Percentiles rank a stretch among this genome's conserved stretches.
These are phyloP conservation scores for Istiophorus platypterus DNA, from an alignment of 2,113 vertebrate species.

Conservation along the genomic window DNA sequence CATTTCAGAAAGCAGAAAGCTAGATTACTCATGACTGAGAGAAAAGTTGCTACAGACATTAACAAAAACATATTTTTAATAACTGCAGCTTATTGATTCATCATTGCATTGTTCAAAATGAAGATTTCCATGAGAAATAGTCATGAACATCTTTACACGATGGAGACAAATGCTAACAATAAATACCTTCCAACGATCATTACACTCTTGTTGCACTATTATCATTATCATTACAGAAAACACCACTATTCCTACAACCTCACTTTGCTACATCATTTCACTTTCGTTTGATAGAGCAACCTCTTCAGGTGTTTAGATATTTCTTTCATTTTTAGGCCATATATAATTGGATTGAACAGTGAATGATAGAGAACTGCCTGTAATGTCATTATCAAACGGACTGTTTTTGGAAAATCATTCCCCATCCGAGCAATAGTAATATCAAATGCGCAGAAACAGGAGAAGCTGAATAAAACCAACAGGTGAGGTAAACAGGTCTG, in stretches of 20 bases:
- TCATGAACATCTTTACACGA: not conserved
- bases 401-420: slow-evolving; percentile 17
- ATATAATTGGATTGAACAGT: slow-evolving; percentile 35
- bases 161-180: no score
- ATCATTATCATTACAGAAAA: not conserved
- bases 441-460: slow-evolving; percentile 11
- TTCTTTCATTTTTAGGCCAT: slow-evolving; percentile 37
- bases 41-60: no score
- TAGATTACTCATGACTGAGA: no score
- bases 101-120: no score
- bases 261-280: not conserved
- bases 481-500: slow-evolving; percentile 49
- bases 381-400: slow-evolving; percentile 17
- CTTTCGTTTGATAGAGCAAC: not conserved
- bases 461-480: slow-evolving; percentile 6
- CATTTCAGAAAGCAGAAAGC: no score
- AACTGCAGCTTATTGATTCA: no score
- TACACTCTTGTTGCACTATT: no score
- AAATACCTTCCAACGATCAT: not conserved
- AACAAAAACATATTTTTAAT: no score
- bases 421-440: not conserved
- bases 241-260: not conserved
- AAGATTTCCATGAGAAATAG: not conserved
- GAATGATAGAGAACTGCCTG: slow-evolving; percentile 26
- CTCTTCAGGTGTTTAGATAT: slow-evolving; percentile 15